phyloP scores from a whole-genome alignment of 2,888 invertebrate species.

The Drosophila histrio region DNA sequence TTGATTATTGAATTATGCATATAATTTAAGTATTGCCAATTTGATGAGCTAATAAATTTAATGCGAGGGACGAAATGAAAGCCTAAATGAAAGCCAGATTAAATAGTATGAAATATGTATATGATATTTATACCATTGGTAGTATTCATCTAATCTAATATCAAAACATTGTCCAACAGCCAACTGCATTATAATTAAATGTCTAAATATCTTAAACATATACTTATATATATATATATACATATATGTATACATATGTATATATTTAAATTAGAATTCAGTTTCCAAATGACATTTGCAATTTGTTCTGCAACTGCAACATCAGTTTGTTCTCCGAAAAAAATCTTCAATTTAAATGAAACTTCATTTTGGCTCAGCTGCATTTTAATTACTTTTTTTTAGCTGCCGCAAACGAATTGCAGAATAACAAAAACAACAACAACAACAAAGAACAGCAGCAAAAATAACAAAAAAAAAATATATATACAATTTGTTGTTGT shows the following conservation, averaged over 20 bases:
- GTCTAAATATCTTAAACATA: neutral
- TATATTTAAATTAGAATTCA: neutral
- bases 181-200: neutral
- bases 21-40: no score
- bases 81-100: no score
- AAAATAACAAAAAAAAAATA: conserved; percentile 29
- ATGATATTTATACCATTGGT: no score
- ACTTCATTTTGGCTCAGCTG: conserved; percentile 57
- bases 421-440: conserved; percentile 21
- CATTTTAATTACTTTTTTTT: conserved; percentile 67
- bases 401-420: conserved; percentile 11
- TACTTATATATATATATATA: neutral
- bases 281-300: neutral
- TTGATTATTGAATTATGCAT: no score
- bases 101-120: no score
- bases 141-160: no score
- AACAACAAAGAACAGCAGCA: conserved; percentile 12
- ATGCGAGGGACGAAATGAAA: no score
- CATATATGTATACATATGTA: neutral
- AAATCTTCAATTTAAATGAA: conserved; percentile 30
- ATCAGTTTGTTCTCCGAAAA: conserved; percentile 15
- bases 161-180: neutral
- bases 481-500: conserved; percentile 24
- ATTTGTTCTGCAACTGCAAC: conserved; percentile 2
- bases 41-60: no score